Evolutionary conservation across 1,140 invertebrate species (phyloP), one percentile per base, ranked within the genome.

Genomic region (Gonatopus flavifemur): DNA sequence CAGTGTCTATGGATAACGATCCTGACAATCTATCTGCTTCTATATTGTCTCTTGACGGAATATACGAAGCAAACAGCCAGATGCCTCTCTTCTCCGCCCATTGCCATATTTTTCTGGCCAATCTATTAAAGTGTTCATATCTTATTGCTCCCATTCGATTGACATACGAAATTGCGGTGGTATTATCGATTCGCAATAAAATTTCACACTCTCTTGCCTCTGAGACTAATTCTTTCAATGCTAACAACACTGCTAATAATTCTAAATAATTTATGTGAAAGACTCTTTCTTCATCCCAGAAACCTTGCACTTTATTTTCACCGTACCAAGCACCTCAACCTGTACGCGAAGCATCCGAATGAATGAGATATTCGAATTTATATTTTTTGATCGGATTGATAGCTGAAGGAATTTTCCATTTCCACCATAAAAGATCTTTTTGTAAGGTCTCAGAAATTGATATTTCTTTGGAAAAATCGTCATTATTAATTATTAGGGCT

Each of bases 361-460:
- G 5, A 8, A 33, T 33, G 5, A 4, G 5, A 4, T n/a, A 9
- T 33, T 33, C 4, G 24, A n/a, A 36, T 16, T 19, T 10, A n/a
- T 8, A 19, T 8, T 5, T 15, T 35, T 28, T 45, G 20, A 45
- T 45, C 10, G 2, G 12, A 35, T 16, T 12, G n/a, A n/a, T n/a
- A n/a, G n/a, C n/a, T n/a, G n/a, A n/a, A n/a, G n/a, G n/a, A n/a
- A n/a, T n/a, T n/a, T 31, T 12, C 10, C 22, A 13, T 15, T 33
- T 4, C 43, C 43, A 45, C 43, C 43, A 45, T 3, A 16, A 6
- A 12, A 45, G 24, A 22, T 45, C 43, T 33, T 19, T 18, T 13
- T 15, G 6, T 15, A 35, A 19, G 15, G 2, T 10, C 4, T 13
- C n/a, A 9, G 30, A 19, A 13, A 45, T n/a, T n/a, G 16, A 13